Evolutionary conservation across 2,797 vertebrate genomes (phyloP), one percentile per base, ranked within the genome.

Genomic region (Neoniphon sammara): DNA sequence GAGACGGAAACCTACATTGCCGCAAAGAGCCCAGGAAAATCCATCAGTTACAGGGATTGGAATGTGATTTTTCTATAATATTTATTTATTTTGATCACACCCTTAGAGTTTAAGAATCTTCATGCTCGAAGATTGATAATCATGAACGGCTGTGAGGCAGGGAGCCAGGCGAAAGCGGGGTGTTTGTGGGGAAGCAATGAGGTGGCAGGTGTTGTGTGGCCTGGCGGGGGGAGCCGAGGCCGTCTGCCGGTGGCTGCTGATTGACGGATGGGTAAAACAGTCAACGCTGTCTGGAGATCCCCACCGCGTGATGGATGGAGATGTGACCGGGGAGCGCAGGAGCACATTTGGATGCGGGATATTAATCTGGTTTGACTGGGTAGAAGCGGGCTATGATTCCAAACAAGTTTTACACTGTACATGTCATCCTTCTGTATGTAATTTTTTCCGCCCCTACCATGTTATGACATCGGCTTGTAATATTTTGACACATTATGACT

Each of bases 191-290:
- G 44, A 44, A 78, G 72, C 70, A 47, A 58, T 27, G 47, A 82
- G 74, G 75, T 74, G 73, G 73, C 88, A 90, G 89, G 80, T 87
- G 85, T 70, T 85, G 78, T 81, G 81, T 78, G 74, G 82, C 78
- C 78, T 83, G 83, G 73, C 81, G 84, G 69, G 47, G 64, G 70
- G 59, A 76, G 72, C 21, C 63, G 8, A 9, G 60, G 58, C 63
- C 67, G 61, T 83, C 71, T 59, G 68, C 76, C 80, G 69, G 58
- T 78, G 78, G 82, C 63, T 71, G 60, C 72, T 91, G 92, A 91
- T 84, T 89, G 91, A 90, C 80, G 77, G 85, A 85, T 83, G 82
- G 84, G 68, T 71, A 70, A 77, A 89, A 85, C 23, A 72, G 70
- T 63, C 73, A 77, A 55, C 67, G 49, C 70, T 84, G 84, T 82